These are phyloP conservation scores for Enoplosus armatus DNA, from an alignment of 2,797 vertebrate genomes.

Conservation along the genomic window DNA sequence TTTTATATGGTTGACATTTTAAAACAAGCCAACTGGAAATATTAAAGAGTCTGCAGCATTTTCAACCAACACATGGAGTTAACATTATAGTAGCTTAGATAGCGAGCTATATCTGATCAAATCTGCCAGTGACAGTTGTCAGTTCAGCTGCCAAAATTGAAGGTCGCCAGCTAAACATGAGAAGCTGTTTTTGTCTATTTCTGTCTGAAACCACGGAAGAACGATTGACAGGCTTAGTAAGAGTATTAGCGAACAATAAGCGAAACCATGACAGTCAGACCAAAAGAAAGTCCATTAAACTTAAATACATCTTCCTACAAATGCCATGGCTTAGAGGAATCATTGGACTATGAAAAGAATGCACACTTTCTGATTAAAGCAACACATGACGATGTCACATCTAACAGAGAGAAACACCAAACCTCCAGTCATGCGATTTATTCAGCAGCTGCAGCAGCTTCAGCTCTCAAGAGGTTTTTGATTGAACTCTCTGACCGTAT, in stretches of 20 bases:
- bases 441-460: slow-evolving; percentile 28
- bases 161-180: not conserved
- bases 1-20: too few relatives aligned
- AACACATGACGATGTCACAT: not conserved
- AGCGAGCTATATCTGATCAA: not conserved
- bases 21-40: not conserved
- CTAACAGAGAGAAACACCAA: slow-evolving; percentile 4
- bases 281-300: not conserved
- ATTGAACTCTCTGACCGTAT: slow-evolving; percentile 34
- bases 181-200: not conserved
- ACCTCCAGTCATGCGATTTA: slow-evolving; percentile 33
- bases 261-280: not conserved
- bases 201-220: not conserved
- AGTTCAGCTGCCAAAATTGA: not conserved
- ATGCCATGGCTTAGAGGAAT: not conserved
- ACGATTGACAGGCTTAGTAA: not conserved
- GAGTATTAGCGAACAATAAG: not conserved
- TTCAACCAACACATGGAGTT: not conserved
- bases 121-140: not conserved
- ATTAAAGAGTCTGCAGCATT: too few relatives aligned
- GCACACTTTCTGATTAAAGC: slow-evolving; percentile 12
- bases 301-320: not conserved
- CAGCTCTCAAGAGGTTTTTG: slow-evolving; percentile 30
- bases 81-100: not conserved
- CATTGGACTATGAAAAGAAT: not conserved